Conservation (phyloP, 1,140 invertebrate genomes). For the Zaprionus ghesquierei region DNA sequence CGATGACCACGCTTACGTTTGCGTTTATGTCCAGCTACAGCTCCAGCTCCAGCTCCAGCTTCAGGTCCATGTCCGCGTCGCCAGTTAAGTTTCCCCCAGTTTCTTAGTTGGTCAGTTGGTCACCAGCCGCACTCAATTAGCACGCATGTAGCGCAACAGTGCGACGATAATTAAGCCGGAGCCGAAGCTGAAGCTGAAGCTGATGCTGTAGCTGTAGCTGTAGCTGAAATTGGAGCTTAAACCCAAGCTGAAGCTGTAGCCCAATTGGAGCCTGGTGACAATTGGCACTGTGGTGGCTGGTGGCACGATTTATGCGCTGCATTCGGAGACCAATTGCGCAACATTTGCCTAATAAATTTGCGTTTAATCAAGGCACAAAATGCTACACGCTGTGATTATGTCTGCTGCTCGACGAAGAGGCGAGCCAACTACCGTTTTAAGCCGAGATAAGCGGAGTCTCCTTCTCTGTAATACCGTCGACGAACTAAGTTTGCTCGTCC, state of each 20-base stretch:
- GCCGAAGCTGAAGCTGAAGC: neutral
- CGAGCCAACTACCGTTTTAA: conserved; percentile 44
- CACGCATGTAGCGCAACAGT: conserved; percentile 71
- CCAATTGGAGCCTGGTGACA: conserved; percentile 58
- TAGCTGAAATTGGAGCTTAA: neutral
- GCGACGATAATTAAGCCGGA: conserved; percentile 64
- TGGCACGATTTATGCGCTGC: conserved; percentile 63
- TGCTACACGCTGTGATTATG: conserved; percentile 66
- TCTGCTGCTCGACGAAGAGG: conserved; percentile 1
- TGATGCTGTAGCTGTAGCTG: neutral
- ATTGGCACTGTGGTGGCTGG: conserved; percentile 37
- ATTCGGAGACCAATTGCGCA: conserved; percentile 49
- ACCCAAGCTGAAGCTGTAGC: neutral
- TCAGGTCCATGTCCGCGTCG: conserved; percentile 20
- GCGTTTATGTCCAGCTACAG: conserved; percentile 2
- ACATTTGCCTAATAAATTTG: conserved; percentile 73
- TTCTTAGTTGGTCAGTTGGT: conserved; percentile 49
- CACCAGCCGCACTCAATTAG: conserved; percentile 65
- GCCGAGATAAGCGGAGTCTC: conserved; percentile 18
- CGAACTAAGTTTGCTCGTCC: neutral
- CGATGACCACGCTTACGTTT: conserved; percentile 15
- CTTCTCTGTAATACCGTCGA: neutral
- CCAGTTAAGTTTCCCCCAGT: conserved; percentile 30
- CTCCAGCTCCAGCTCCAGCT: neutral
- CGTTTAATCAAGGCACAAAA: conserved; percentile 66